Evolutionary conservation across 2,797 vertebrate species (phyloP).

Genomic region (Leucoraja ocellata): DNA sequence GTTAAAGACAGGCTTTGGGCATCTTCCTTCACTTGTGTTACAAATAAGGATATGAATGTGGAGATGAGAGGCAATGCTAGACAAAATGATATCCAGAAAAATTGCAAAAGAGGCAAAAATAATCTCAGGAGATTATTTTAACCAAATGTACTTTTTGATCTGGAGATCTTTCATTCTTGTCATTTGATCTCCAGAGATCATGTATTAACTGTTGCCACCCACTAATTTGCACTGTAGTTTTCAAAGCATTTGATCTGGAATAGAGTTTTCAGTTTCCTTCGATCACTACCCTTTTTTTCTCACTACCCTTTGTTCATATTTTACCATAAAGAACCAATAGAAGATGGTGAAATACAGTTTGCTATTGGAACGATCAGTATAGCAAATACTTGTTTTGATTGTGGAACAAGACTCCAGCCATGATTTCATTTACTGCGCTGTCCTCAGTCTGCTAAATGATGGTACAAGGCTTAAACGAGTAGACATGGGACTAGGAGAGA

Average conservation of each 20-base stretch:
- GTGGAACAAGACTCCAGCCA: neutral
- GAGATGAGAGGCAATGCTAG: neutral
- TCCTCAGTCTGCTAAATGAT: neutral
- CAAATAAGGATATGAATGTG: neutral
- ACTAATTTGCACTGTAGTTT: neutral
- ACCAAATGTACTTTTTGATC: neutral
- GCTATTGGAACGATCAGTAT: neutral
- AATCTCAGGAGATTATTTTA: neutral
- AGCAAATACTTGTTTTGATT: neutral
- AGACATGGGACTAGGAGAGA: neutral
- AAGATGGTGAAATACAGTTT: neutral
- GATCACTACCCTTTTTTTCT: neutral
- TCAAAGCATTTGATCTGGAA: neutral
- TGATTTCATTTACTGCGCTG: neutral
- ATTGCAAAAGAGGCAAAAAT: neutral
- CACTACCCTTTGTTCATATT: neutral
- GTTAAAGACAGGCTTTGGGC: neutral
- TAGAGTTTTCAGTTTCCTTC: neutral
- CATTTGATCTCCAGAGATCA: constrained; percentile 1
- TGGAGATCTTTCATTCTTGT: neutral
- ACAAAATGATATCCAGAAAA: neutral
- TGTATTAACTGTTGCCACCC: neutral
- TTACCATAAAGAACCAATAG: neutral
- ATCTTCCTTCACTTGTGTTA: neutral
- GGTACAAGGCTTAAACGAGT: neutral